Percentiles rank a stretch among this genome's conserved stretches.
Evolutionary conservation across 2,888 invertebrate species (phyloP).

Genomic region (Nomada goodeniana): DNA sequence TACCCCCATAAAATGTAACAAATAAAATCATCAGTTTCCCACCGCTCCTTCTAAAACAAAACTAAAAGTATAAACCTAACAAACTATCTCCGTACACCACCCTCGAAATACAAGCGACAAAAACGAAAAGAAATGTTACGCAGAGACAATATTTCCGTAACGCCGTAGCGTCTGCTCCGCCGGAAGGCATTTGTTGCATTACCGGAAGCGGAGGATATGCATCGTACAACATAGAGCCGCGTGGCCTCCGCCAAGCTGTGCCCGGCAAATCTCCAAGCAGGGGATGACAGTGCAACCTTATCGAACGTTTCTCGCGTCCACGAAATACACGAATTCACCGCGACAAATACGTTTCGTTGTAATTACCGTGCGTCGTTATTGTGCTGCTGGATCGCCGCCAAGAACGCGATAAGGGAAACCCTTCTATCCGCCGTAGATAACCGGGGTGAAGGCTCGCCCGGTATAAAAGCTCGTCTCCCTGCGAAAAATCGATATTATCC

Average conservation of each 20-base stretch:
- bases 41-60: no score
- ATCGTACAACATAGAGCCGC: background rate
- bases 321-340: background rate
- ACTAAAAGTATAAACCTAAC: no score
- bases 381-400: background rate
- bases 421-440: conserved; percentile 54
- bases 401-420: background rate
- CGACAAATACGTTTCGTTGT: conserved; percentile 2
- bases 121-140: background rate
- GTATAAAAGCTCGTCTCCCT: conserved; percentile 2
- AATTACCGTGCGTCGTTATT: conserved; percentile 40
- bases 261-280: background rate
- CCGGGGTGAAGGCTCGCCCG: conserved; percentile 19
- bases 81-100: no score
- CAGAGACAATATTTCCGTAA: background rate
- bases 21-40: no score
- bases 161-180: background rate
- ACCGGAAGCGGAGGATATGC: conserved; percentile 15
- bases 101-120: background rate
- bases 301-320: background rate
- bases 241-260: background rate
- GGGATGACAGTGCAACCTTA: background rate
- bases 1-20: no score
- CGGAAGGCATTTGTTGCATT: conserved; percentile 9
- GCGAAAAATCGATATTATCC: conserved; percentile 73